Conservation (phyloP, 2,888 invertebrate genomes). For the Trachelus iudaicus region DNA sequence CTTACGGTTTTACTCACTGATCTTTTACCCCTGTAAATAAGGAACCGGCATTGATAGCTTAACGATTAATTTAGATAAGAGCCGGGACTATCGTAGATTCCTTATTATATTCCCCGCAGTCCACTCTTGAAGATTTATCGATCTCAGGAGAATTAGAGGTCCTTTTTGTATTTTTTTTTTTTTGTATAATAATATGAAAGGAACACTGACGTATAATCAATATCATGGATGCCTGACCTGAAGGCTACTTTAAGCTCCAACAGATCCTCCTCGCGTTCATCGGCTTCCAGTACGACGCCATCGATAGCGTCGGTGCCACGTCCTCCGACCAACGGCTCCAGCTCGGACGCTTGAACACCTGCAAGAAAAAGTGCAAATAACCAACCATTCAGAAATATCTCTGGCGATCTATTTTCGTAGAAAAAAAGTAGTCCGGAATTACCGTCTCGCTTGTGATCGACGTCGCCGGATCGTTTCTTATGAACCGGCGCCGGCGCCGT, state of each 20-base stretch:
- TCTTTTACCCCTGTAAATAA: slow-evolving; percentile 54
- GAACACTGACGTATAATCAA: background rate
- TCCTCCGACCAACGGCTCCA: slow-evolving; percentile 69
- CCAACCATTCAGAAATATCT: background rate
- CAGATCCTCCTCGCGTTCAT: slow-evolving; percentile 59
- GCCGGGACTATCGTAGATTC: slow-evolving; percentile 45
- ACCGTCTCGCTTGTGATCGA: slow-evolving; percentile 70
- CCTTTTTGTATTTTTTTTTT: background rate
- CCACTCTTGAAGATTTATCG: background rate
- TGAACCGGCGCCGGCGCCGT: slow-evolving; percentile 72
- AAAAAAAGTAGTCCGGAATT: background rate
- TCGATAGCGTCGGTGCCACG: slow-evolving; percentile 66
- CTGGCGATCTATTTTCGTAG: background rate
- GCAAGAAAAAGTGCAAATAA: background rate
- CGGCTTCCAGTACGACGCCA: slow-evolving; percentile 56
- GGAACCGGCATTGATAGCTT: slow-evolving; percentile 1
- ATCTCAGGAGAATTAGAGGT: background rate
- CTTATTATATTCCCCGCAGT: slow-evolving; percentile 20
- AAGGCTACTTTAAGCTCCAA: slow-evolving; percentile 56
- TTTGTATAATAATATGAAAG: background rate
- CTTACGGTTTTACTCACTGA: slow-evolving; percentile 54
- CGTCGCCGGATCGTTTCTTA: slow-evolving; percentile 76
- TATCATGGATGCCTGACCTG: slow-evolving; percentile 47
- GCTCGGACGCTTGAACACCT: slow-evolving; percentile 62
- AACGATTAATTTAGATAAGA: slow-evolving; percentile 12